Conservation (phyloP, 2,888 invertebrate genomes). For the Tenthredo distinguenda region DNA sequence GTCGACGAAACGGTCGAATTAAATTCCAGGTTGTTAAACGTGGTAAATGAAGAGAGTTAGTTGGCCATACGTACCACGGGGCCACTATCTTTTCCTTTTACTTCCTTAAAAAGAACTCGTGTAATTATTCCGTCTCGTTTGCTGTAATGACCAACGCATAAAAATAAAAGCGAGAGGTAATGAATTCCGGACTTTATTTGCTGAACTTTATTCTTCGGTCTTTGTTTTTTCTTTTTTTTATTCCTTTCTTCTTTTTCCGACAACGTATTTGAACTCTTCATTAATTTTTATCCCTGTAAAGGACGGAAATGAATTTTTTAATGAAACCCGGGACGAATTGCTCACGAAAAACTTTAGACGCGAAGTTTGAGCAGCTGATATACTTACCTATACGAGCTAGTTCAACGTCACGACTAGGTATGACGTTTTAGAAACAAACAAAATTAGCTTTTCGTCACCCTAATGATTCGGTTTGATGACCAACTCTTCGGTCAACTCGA, state of each 20-base stretch:
- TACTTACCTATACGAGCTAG: not conserved
- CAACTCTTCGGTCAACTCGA: not conserved
- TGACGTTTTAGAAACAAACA: not conserved
- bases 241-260: not conserved
- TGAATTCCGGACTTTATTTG: not conserved
- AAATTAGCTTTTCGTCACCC: not conserved
- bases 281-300: not conserved
- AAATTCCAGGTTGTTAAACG: slow-evolving; percentile 17
- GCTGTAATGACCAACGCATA: not conserved
- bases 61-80: not conserved
- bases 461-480: not conserved
- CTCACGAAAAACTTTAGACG: not conserved
- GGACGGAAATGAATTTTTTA: not conserved
- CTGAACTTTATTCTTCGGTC: not conserved
- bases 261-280: not conserved
- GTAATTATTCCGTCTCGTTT: slow-evolving; percentile 19
- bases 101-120: slow-evolving; percentile 13
- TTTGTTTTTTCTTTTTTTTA: not conserved
- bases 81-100: slow-evolving; percentile 11
- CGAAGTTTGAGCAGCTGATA: not conserved
- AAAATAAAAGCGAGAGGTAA: not conserved
- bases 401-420: slow-evolving; percentile 4
- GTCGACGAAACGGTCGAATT: not conserved
- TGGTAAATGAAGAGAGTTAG: slow-evolving; percentile 12
- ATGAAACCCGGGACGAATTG: too few relatives aligned